A percentile compares a stretch with the other conserved stretches of the same genome.
phyloP scores from a whole-genome alignment of 2,888 invertebrate genomes.

The Neoscelio sp. region DNA sequence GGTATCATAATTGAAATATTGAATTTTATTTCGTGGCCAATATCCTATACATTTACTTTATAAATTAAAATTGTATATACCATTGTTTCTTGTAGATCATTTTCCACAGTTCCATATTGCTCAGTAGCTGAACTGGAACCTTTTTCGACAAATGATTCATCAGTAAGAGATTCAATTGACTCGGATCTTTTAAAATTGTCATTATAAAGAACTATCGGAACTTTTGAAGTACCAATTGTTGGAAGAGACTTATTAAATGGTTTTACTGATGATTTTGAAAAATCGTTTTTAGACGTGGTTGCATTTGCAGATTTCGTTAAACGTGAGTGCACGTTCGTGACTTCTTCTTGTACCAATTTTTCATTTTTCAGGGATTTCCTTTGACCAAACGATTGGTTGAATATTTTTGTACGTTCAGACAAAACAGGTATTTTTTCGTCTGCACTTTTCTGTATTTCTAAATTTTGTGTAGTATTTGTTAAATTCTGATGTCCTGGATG shows the following conservation, averaged over 20 bases:
- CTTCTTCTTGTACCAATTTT: conserved; percentile 7
- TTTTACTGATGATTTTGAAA: not conserved
- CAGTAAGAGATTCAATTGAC: conserved; percentile 56
- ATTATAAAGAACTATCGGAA: conserved; percentile 24
- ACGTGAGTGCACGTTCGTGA: conserved; percentile 45
- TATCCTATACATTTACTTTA: no score
- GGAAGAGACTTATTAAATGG: conserved; percentile 54
- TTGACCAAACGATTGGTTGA: conserved; percentile 47
- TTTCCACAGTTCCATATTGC: conserved; percentile 35
- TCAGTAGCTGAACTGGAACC: conserved; percentile 56
- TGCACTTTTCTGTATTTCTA: conserved; percentile 25
- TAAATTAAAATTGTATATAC: conserved; percentile 34
- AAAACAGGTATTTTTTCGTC: conserved; percentile 30
- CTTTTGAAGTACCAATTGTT: conserved; percentile 20
- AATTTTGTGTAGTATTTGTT: conserved; percentile 11
- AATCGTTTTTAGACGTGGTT: conserved; percentile 6
- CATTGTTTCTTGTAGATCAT: conserved; percentile 41
- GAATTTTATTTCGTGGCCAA: no score
- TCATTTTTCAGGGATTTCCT: conserved; percentile 22
- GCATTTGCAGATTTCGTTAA: conserved; percentile 51
- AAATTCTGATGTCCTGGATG: conserved; percentile 24
- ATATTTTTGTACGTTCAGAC: conserved; percentile 38
- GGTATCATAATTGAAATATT: no score
- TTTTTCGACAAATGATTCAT: conserved; percentile 61
- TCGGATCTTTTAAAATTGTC: conserved; percentile 54